Evolutionary conservation across 92 coral and sea anemone genomes (phyloP).

Genomic region (Phenganax marumi): DNA sequence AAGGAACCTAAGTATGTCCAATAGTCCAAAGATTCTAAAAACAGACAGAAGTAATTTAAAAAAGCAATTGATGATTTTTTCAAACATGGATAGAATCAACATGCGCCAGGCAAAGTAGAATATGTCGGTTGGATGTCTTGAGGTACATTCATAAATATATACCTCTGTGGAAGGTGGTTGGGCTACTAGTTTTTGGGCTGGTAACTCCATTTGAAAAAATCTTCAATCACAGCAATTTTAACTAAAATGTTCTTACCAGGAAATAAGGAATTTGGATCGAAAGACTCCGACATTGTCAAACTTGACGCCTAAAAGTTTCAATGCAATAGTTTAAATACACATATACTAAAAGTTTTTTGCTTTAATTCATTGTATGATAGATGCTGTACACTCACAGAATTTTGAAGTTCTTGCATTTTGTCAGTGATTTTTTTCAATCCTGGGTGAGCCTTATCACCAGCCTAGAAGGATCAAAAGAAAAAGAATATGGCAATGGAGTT

Average conservation of each 20-base stretch:
- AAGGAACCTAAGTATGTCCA: slow-evolving; percentile 60
- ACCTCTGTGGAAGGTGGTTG: no score
- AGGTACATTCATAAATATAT: background rate
- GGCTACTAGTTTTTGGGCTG: no score
- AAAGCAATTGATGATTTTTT: background rate
- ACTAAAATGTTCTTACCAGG: slow-evolving; percentile 19
- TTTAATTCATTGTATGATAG: background rate
- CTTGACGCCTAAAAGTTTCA: slow-evolving; percentile 17
- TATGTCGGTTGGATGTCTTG: background rate
- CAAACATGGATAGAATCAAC: background rate
- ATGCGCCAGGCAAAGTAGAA: background rate
- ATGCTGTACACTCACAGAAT: slow-evolving; percentile 8
- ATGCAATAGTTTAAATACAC: no score
- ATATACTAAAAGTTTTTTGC: background rate
- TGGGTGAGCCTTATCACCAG: slow-evolving; percentile 2
- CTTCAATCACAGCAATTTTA: background rate
- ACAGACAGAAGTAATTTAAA: background rate
- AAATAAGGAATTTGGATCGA: slow-evolving; percentile 16
- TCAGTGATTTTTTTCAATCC: slow-evolving; percentile 23
- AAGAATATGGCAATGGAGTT: background rate
- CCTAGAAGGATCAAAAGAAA: background rate
- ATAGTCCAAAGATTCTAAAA: slow-evolving; percentile 37
- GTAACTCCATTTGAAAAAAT: background rate
- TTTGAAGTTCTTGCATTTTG: background rate
- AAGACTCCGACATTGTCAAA: background rate